These are phyloP conservation scores for Larimichthys polyactis DNA, from an alignment of 2,113 vertebrate genomes.

Conservation along the genomic window DNA sequence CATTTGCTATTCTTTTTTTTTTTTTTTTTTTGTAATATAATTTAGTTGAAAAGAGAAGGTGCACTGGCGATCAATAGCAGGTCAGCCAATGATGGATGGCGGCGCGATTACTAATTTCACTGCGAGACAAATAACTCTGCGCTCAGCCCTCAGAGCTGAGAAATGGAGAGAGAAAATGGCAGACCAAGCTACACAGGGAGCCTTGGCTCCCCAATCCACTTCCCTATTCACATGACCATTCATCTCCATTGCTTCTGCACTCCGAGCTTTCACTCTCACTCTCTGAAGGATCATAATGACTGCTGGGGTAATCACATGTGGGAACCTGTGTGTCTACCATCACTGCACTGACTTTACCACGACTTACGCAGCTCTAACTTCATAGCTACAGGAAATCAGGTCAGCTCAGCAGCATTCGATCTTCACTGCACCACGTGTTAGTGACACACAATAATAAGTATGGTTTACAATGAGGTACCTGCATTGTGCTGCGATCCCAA, in stretches of 20 bases:
- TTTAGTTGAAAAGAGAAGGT: conserved; percentile 84
- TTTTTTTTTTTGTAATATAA: conserved; percentile 77
- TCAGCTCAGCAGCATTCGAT: conserved; percentile 42
- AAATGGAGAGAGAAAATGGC: conserved; percentile 66
- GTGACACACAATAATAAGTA: conserved; percentile 39
- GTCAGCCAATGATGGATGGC: conserved; percentile 85
- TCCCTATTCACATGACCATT: conserved; percentile 70
- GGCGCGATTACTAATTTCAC: conserved; percentile 84
- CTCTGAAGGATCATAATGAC: conserved; percentile 65
- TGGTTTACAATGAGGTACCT: conserved; percentile 44
- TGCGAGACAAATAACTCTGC: conserved; percentile 81
- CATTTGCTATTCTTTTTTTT: conserved; percentile 73
- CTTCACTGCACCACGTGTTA: conserved; percentile 9
- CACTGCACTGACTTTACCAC: conserved; percentile 16
- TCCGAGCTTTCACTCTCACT: conserved; percentile 63
- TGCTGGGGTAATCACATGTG: conserved; percentile 63
- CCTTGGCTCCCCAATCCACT: conserved; percentile 65
- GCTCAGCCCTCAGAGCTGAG: conserved; percentile 57
- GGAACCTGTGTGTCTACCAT: conserved; percentile 36
- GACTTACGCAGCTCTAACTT: conserved; percentile 30
- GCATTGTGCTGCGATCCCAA: background rate
- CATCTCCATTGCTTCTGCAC: conserved; percentile 73
- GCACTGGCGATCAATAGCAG: conserved; percentile 80
- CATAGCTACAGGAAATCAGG: conserved; percentile 46
- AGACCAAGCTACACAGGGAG: conserved; percentile 40